Evolutionary conservation across 2,113 vertebrate genomes (phyloP).

Genomic region (Pterocles gutturalis): DNA sequence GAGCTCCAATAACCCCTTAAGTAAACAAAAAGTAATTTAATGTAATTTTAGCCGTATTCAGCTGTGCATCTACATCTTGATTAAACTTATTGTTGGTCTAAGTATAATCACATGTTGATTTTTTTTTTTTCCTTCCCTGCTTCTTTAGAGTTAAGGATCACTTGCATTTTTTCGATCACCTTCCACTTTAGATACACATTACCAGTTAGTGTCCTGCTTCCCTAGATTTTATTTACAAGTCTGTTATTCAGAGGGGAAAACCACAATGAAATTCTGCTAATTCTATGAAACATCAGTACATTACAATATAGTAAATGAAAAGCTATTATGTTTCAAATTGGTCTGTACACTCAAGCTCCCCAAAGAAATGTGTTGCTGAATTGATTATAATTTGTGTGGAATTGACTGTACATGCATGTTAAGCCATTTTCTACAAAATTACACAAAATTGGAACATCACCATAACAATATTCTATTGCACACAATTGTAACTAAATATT

Average conservation of each 20-base stretch:
- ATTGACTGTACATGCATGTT: constrained; percentile 10
- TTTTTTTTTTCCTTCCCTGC: background rate
- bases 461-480: background rate
- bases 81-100: constrained; percentile 44
- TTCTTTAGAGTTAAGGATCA: background rate
- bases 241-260: background rate
- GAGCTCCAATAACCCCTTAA: background rate
- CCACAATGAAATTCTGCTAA: background rate
- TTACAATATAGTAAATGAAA: constrained; percentile 1
- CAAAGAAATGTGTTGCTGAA: constrained; percentile 21
- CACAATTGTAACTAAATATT: background rate
- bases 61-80: constrained; percentile 9
- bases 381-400: constrained; percentile 35
- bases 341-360: background rate
- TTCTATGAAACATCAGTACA: background rate
- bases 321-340: constrained; percentile 33
- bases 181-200: background rate
- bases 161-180: background rate
- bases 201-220: background rate
- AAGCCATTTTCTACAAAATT: constrained; percentile 40
- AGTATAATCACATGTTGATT: background rate
- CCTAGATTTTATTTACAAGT: constrained; percentile 1
- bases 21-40: constrained; percentile 35
- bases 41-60: constrained; percentile 43
- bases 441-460: constrained; percentile 17